Evolutionary conservation across 2,888 invertebrate genomes (phyloP), one percentile per base, ranked within the genome.

Genomic region (Yponomeuta cagnagella): DNA sequence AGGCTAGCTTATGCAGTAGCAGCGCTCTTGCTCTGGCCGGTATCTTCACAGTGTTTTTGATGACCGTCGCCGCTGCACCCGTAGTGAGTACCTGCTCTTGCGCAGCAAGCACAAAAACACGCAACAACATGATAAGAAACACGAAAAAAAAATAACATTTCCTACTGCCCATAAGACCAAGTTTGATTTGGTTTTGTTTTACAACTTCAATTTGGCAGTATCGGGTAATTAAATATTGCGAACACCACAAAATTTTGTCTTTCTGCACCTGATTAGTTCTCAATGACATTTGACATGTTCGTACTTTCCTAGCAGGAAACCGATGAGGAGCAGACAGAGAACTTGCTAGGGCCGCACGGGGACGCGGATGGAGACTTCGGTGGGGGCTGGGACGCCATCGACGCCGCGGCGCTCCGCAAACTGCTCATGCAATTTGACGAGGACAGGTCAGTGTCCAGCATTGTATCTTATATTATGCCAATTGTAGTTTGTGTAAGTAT

Each of bases 351-450:
- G 72, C 77, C 80, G 1, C 85, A 83, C 70, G 79, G 85, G 10
- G 89, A 86, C 30, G 78, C 75, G n/a, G 82, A 80, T 30, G 78
- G 76, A 0, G 77, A 79, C 58, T 85, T 86, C 43, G 75, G 77
- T 37, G 79, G 79, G 0, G 77, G 86, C 1, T 89, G 88, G 88
- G 92, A 92, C 74, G 80, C 85, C 63, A 78, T 91, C 74, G 86
- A 90, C 75, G 81, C 88, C 5, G 91, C 90, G 10, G 87, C 90
- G 0, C 83, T 92, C 2, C 84, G 88, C 74, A 91, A 91, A 73
- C 80, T 92, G 70, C 78, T 93, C 31, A 74, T 89, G 75, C 91
- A 92, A 75, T 83, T 92, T 0, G 90, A 90, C 70, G 89, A 89
- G 30, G 90, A 92, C 65, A 88, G 90, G 92, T 92, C 77, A 71